Conservation (phyloP, 2,797 vertebrate genomes). For the Thunnus albacares region DNA sequence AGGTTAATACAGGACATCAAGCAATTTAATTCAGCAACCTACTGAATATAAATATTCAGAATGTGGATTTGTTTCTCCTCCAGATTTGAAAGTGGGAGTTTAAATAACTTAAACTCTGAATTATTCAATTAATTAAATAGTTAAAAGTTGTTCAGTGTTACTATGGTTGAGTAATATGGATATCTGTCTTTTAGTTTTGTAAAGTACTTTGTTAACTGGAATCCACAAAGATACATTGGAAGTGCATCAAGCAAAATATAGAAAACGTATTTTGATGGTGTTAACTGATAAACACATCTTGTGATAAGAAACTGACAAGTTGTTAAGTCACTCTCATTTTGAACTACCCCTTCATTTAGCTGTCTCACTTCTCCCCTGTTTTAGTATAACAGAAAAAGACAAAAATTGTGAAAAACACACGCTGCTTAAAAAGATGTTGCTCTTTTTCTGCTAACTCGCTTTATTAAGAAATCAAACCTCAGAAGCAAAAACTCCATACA, state of each 20-base stretch:
- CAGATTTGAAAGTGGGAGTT: not conserved
- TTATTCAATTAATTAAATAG: not conserved
- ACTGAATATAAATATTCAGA: too few relatives aligned
- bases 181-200: not conserved
- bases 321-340: not conserved
- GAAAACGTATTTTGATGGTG: conserved; percentile 5
- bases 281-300: not conserved
- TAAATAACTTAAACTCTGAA: not conserved
- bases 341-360: too few relatives aligned
- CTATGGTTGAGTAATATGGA: not conserved
- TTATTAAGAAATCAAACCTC: not conserved
- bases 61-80: not conserved
- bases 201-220: too few relatives aligned
- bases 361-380: too few relatives aligned
- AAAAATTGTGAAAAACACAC: too few relatives aligned
- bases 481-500: not conserved
- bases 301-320: not conserved
- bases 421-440: not conserved
- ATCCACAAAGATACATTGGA: not conserved
- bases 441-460: not conserved
- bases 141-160: not conserved
- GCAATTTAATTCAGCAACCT: too few relatives aligned
- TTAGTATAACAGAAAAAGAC: too few relatives aligned
- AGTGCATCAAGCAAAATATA: conserved; percentile 3
- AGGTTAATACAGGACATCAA: too few relatives aligned